These are phyloP conservation scores for Drosophila leontia DNA, from an alignment of 1,140 invertebrate species.

Conservation along the genomic window DNA sequence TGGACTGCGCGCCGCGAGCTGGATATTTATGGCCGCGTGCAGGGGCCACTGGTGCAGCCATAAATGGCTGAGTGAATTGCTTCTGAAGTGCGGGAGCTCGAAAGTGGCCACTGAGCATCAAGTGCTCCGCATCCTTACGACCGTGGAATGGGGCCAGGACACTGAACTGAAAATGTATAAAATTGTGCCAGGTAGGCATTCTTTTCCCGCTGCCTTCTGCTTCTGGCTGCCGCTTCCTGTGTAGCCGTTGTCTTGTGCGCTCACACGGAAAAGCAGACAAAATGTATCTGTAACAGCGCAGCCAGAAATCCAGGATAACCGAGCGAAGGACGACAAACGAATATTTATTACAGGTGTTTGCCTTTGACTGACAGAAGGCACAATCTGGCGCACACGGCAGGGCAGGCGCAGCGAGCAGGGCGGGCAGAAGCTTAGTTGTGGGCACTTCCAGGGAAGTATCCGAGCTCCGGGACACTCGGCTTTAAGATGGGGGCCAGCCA, in stretches of 20 bases:
- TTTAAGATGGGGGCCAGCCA: conserved; percentile 19
- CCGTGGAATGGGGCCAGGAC: conserved; percentile 10
- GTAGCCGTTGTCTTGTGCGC: conserved; percentile 53
- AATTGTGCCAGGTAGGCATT: conserved; percentile 68
- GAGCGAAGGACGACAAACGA: conserved; percentile 78
- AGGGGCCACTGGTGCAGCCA: conserved; percentile 58
- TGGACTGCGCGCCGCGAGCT: conserved; percentile 2
- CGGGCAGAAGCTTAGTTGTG: conserved; percentile 19
- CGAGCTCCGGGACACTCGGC: conserved; percentile 7
- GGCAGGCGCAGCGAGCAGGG: not conserved
- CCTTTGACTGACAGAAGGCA: conserved; percentile 76
- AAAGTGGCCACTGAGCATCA: conserved; percentile 61
- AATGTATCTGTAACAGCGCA: conserved; percentile 75
- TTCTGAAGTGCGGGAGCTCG: conserved; percentile 25
- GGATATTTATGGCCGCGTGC: conserved; percentile 48
- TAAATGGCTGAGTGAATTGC: conserved; percentile 65
- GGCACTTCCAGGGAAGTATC: conserved; percentile 10
- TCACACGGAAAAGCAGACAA: conserved; percentile 77
- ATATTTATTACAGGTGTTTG: conserved; percentile 83
- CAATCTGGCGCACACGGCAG: conserved; percentile 41
- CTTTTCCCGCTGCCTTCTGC: conserved; percentile 29
- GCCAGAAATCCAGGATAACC: conserved; percentile 70
- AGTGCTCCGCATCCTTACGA: conserved; percentile 54
- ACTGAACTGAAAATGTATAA: conserved; percentile 46
- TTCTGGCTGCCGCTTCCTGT: conserved; percentile 4